Evolutionary conservation across 2,797 vertebrate genomes (phyloP), one percentile per base, ranked within the genome.

Genomic region (Girardinus metallicus): DNA sequence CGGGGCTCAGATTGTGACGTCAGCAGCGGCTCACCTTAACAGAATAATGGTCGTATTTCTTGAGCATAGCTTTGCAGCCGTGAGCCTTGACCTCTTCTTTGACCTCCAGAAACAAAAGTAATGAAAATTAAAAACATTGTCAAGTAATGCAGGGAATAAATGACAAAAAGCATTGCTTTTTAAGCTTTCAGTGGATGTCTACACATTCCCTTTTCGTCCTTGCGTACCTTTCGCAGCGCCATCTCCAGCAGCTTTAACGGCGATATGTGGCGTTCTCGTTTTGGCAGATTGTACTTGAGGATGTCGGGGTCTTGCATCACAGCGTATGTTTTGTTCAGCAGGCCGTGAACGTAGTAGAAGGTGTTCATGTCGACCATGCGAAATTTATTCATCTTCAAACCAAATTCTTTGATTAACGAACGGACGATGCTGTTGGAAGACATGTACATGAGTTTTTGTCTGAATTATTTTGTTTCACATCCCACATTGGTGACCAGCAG

Each of bases 241-340:
- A 77, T 73, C 72, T 93, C 13, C 31, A 92, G 95, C 29, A 97
- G 94, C 23, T 83, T 0, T 0, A 46, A 11, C 0, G 94, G 89
- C 0, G 86, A 86, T 86, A 80, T 95, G 31, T 91, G 89, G 39
- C 62, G 91, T 81, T 96, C 96, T 0, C 26, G 31, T 1, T 77
- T 15, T 0, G 5, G 23, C 41, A 95, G 0, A 0, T 89, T 21
- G 43, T 96, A 96, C 9, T 87, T 70, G 66, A 96, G 86, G 44
- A 96, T 4, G 15, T 94, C 85, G 1, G 96, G 96, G 39, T 96
- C 83, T 29, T 81, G 29, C 8, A 86, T 70, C n/a, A 96, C 94
- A 0, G 82, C 64, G 8, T 76, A 84, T 0, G 92, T 43, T 44
- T 23, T 81, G 12, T 0, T 7, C 5, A 0, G 0, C 41, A 8